Conservation (phyloP, 2,888 invertebrate genomes). For the Hymenopus coronatus region DNA sequence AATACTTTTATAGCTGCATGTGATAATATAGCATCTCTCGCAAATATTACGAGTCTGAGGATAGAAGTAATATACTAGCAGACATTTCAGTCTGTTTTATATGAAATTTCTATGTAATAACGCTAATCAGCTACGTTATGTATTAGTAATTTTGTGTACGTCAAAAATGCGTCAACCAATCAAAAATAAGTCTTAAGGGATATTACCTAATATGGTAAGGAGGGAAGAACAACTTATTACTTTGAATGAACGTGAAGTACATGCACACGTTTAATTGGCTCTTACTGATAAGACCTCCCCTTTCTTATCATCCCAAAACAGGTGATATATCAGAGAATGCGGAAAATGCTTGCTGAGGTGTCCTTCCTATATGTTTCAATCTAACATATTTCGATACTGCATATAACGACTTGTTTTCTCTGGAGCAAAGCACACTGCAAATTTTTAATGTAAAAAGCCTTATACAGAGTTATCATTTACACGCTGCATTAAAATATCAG, state of each 20-base stretch:
- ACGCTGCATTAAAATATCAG: too few relatives aligned
- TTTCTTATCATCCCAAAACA: neutral
- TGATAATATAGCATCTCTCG: neutral
- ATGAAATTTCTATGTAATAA: neutral
- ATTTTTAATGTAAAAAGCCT: too few relatives aligned
- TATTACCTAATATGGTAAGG: conserved; percentile 51
- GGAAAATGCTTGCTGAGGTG: too few relatives aligned
- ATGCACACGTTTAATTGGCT: neutral
- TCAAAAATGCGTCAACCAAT: conserved; percentile 42
- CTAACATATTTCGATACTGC: too few relatives aligned
- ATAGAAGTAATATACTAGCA: neutral
- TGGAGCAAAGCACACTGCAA: too few relatives aligned
- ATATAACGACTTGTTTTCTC: too few relatives aligned
- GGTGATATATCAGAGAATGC: neutral
- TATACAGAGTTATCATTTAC: too few relatives aligned
- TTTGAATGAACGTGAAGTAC: neutral
- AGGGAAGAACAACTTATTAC: conserved; percentile 24
- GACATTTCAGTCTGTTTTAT: neutral
- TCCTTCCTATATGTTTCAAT: too few relatives aligned
- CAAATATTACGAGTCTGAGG: neutral
- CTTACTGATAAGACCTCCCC: neutral
- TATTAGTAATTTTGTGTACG: neutral
- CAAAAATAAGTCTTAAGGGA: conserved; percentile 47
- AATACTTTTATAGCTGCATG: neutral
- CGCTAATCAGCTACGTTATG: neutral